These are phyloP conservation scores for Mesoclemmys tuberculata DNA, from an alignment of 2,113 vertebrate species.

Conservation along the genomic window DNA sequence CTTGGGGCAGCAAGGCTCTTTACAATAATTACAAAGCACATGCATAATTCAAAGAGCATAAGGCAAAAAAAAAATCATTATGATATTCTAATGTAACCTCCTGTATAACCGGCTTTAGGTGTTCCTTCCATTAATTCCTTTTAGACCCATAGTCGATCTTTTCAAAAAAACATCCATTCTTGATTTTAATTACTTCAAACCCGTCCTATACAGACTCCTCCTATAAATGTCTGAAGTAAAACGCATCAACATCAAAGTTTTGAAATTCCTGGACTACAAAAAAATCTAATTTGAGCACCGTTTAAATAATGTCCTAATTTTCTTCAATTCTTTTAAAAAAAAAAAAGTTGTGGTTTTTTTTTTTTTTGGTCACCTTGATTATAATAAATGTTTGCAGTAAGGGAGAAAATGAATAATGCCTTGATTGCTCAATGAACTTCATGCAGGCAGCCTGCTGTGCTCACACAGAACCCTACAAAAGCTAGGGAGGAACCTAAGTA, in stretches of 20 bases:
- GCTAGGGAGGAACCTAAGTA: not conserved
- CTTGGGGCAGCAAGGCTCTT: not conserved
- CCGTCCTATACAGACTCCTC: rapidly evolving
- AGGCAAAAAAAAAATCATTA: not conserved
- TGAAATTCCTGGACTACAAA: not conserved
- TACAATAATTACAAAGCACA: rapidly evolving
- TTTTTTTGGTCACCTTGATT: not conserved
- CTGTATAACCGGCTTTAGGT: not conserved
- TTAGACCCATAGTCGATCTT: not conserved
- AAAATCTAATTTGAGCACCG: not conserved
- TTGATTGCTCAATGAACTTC: not conserved
- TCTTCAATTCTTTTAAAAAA: not conserved
- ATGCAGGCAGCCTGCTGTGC: not conserved
- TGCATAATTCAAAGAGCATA: not conserved
- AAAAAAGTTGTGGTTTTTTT: not conserved
- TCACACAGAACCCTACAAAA: not conserved
- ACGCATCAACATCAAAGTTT: not conserved
- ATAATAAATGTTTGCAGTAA: not conserved
- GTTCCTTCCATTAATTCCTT: not conserved
- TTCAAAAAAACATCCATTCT: not conserved
- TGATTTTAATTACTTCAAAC: not conserved
- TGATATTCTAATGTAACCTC: not conserved
- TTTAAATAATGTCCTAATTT: not conserved
- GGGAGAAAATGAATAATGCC: not conserved
- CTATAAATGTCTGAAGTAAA: not conserved